Evolutionary conservation across 2,888 invertebrate species (phyloP), one percentile per base, ranked within the genome.

Genomic region (Nowickia ferox): DNA sequence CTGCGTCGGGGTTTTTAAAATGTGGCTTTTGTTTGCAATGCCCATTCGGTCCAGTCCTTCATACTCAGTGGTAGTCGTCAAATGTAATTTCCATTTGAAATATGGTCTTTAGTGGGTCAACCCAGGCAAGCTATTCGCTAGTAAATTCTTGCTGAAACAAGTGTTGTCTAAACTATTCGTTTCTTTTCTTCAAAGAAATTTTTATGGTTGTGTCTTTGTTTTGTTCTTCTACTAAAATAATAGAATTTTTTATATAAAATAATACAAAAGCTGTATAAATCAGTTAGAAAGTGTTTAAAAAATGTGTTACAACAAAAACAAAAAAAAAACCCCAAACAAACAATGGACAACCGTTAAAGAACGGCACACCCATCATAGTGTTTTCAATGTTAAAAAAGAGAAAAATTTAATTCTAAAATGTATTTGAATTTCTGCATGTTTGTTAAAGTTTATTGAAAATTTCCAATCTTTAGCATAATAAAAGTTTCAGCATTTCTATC

Each of bases 101-200:
- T 83, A 79, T 86, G 79, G 75, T 17, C 75, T 83, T 86, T 83
- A 76, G 83, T 86, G 79, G 86, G 86, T 86, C 86, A 30, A 85
- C 78, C 85, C 65, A 82, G 75, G 78, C 74, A 75, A 82, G 82
- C 82, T 79, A 55, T 83, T 83, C 76, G 69, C 83, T 78, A 65
- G 79, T 83, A 83, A 86, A 82, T 79, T 71, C 76, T 61, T 72
- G 19, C 57, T 19, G 59, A 55, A 72, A 38, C 17, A 63, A 72
- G 53, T 30, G 30, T 19, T 65, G 38, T 59, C 65, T 83, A 48
- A 71, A 76, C 59, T 77, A 59, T 61, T 68, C 17, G 81, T 68
- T 68, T 42, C 48, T n/a, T 42, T 19, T 9, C 22, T 55, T 71
- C 19, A 69, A 83, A 77, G 71, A 72, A 77, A 77, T 72, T 72